Conservation (phyloP, 2,888 invertebrate species). For the Ormyrus nitidulus region DNA sequence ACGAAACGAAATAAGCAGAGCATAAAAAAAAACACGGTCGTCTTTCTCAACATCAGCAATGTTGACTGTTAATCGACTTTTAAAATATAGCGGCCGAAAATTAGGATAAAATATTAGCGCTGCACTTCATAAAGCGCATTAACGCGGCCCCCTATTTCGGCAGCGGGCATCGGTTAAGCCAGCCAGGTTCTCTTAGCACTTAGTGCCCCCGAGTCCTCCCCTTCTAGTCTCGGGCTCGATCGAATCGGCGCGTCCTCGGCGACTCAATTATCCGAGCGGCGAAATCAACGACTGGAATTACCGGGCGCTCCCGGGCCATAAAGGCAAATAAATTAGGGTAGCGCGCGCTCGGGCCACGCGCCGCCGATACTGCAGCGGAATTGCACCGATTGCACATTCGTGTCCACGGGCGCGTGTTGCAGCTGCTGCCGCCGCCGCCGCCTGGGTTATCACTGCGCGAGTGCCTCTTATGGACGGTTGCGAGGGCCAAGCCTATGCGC, state of each 20-base stretch:
- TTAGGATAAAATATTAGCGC: too few species aligned
- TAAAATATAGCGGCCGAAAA: too few species aligned
- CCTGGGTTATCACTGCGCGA: neutral
- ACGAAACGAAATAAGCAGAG: too few species aligned
- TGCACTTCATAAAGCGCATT: too few species aligned
- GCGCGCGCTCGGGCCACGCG: constrained; percentile 21
- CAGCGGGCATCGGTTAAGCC: neutral
- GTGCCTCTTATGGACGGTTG: neutral
- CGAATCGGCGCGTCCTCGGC: constrained; percentile 32
- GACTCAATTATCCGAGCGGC: constrained; percentile 54
- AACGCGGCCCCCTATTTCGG: too few species aligned
- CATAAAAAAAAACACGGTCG: too few species aligned
- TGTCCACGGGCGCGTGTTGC: constrained; percentile 14
- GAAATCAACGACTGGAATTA: constrained; percentile 52
- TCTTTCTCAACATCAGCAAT: too few species aligned
- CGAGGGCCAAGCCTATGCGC: neutral
- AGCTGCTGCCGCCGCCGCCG: constrained; percentile 18
- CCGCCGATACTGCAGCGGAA: constrained; percentile 17
- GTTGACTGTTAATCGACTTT: too few species aligned
- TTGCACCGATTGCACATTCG: constrained; percentile 45
- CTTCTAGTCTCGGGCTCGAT: constrained; percentile 23
- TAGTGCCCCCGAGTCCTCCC: neutral
- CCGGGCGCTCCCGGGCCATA: constrained; percentile 1
- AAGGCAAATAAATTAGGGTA: constrained; percentile 55
- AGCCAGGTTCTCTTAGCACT: neutral